Conservation (phyloP, 2,888 invertebrate genomes). For the Pelosia muscerda region DNA sequence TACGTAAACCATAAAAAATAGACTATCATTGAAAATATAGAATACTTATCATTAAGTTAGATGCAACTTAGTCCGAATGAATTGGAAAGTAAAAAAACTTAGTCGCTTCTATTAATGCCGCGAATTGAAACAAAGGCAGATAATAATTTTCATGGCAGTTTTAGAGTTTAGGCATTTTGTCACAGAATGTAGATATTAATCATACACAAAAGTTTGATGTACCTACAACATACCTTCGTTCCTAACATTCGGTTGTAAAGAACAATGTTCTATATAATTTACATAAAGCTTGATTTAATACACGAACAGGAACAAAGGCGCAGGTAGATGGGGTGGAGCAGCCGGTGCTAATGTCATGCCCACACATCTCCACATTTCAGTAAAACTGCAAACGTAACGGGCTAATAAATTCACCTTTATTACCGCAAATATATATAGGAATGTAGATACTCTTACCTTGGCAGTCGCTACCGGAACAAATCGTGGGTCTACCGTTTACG, state of each 20-base stretch:
- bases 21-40: no score
- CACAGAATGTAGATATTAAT: conserved; percentile 27
- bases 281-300: conserved; percentile 58
- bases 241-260: conserved; percentile 47
- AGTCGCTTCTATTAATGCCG: neutral
- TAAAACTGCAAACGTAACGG: conserved; percentile 84
- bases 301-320: conserved; percentile 50
- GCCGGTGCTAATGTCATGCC: conserved; percentile 71
- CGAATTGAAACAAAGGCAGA: neutral
- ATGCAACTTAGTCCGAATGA: no score
- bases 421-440: conserved; percentile 77
- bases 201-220: conserved; percentile 43
- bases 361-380: conserved; percentile 82
- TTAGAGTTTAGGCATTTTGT: neutral
- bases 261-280: conserved; percentile 56
- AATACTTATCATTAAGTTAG: no score
- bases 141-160: neutral
- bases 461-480: conserved; percentile 79
- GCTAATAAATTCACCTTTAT: conserved; percentile 85
- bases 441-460: conserved; percentile 61
- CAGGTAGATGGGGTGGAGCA: conserved; percentile 58
- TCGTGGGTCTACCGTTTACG: conserved; percentile 71
- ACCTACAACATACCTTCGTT: conserved; percentile 38
- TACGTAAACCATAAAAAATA: no score
- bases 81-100: no score